A percentile compares a stretch with the other conserved stretches of the same genome.
Evolutionary conservation across 1,140 invertebrate genomes (phyloP).

Genomic region (Patella vulgata): DNA sequence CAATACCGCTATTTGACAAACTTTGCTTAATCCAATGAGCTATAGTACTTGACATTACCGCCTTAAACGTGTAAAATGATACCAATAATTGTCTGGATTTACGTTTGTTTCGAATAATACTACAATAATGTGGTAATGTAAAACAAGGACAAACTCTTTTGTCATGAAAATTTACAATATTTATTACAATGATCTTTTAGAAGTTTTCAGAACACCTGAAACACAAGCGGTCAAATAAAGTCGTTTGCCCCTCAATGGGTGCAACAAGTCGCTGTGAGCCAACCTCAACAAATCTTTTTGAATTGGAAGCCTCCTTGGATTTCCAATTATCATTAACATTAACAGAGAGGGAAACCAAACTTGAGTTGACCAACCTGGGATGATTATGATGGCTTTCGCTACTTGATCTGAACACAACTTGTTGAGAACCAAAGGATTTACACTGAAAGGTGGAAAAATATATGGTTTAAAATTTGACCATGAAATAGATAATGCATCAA

Average conservation of each 20-base stretch:
- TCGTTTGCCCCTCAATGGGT: slow-evolving; percentile 9
- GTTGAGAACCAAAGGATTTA: slow-evolving; percentile 11
- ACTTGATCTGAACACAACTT: slow-evolving; percentile 13
- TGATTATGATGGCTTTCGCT: slow-evolving; percentile 8
- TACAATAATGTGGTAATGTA: no score
- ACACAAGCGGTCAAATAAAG: slow-evolving; percentile 22
- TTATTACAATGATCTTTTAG: no score
- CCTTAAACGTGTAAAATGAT: no score
- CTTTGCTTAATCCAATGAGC: no score
- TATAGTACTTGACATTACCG: no score
- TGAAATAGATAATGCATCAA: slow-evolving; percentile 33
- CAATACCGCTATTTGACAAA: no score
- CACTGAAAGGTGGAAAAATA: slow-evolving; percentile 33
- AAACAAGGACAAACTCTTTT: no score
- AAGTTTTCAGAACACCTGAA: no score
- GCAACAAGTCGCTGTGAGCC: not conserved
- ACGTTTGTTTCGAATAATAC: no score
- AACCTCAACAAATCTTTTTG: slow-evolving; percentile 4
- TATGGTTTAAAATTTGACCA: slow-evolving; percentile 20
- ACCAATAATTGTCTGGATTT: no score
- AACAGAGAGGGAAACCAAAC: slow-evolving; percentile 20
- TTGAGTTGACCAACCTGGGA: slow-evolving; percentile 28
- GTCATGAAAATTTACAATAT: no score
- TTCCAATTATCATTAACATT: slow-evolving; percentile 5
- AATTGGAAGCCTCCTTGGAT: slow-evolving; percentile 10